Base-by-base conservation (phyloP, 1,140 invertebrate species). In the Ruditapes philippinarum region DNA sequence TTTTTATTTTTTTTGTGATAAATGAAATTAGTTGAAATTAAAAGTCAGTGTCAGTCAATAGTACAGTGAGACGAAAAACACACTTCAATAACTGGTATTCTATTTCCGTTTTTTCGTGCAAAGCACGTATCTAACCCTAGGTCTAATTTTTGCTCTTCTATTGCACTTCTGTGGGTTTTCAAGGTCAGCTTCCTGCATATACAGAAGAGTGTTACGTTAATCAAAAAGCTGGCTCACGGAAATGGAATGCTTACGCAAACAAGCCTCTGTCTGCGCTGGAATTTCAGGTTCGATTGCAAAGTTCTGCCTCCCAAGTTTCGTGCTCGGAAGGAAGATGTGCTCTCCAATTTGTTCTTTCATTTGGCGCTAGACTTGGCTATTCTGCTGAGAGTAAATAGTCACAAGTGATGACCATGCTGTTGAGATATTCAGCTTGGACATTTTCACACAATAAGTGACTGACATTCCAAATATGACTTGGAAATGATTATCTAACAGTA, bases 141-240 rank as follows among this genome's bases (percentile, higher is more conserved):
- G 65, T 5, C n/a, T 38, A 22, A 70, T 9, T 38, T 19, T 70
- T 38, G 33, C 28, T 70, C 65, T 70, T 28, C 65, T 70, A 22
- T 38, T 70, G 65, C 65, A 70, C 65, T 70, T 70, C 65, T 70
- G 65, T 33, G 36, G 65, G 33, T 70, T 70, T 70, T 70, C 65
- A 70, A 70, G 65, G 65, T 70, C 65, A 70, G 65, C 65, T 70
- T 70, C 36, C 65, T 38, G 65, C n/a, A 38, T 31, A 70, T 70
- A 38, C 22, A 70, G 65, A 38, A 40, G 17, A n/a, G 14, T 28
- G 2, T 36, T 70, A 5, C 22, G 1, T 38, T 17, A 19, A 19
- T 17, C 2, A 70, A 28, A 70, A 70, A 70, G 65, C 65, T 70
- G 65, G 22, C 65, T 70, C 65, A 70, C n/a, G 65, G 36, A 45